These are phyloP conservation scores for Phylloscopus trochilus DNA, from an alignment of 2,113 vertebrate species.

Conservation along the genomic window DNA sequence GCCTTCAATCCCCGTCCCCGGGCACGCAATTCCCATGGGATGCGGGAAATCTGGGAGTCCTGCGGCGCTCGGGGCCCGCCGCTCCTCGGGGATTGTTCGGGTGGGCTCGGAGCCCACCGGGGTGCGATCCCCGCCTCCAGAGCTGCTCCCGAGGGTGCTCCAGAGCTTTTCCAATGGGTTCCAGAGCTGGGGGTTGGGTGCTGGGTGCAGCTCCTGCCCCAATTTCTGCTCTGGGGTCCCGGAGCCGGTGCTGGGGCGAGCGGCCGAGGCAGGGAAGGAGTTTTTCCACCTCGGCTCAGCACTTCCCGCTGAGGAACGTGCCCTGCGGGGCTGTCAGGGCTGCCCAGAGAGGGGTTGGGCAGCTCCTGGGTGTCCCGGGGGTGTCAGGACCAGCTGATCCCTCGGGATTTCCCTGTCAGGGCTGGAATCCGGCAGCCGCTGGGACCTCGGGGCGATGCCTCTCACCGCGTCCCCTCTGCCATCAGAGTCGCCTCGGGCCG, in stretches of 20 bases:
- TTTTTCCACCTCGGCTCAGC: background rate
- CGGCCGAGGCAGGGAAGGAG: background rate
- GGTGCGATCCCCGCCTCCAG: background rate
- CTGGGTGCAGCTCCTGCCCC: background rate
- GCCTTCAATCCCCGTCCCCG: fast-evolving
- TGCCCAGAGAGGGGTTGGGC: background rate
- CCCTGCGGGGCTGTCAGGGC: fast-evolving
- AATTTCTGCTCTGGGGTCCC: fast-evolving
- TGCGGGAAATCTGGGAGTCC: fast-evolving
- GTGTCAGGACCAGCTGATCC: fast-evolving
- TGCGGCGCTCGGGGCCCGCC: fast-evolving
- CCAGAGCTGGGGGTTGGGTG: fast-evolving
- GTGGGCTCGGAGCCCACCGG: fast-evolving
- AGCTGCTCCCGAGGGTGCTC: background rate
- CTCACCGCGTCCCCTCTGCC: background rate
- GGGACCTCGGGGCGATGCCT: fast-evolving
- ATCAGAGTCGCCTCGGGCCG: background rate
- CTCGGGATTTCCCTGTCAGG: fast-evolving
- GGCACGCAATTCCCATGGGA: fast-evolving
- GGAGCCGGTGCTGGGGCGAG: fast-evolving
- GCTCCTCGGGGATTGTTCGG: background rate
- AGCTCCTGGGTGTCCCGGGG: background rate
- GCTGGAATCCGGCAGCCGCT: background rate
- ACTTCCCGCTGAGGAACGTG: fast-evolving
- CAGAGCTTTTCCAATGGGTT: fast-evolving